Evolutionary conservation across 2,888 invertebrate species (phyloP), one percentile per base, ranked within the genome.

Genomic region (Phasia obesa): DNA sequence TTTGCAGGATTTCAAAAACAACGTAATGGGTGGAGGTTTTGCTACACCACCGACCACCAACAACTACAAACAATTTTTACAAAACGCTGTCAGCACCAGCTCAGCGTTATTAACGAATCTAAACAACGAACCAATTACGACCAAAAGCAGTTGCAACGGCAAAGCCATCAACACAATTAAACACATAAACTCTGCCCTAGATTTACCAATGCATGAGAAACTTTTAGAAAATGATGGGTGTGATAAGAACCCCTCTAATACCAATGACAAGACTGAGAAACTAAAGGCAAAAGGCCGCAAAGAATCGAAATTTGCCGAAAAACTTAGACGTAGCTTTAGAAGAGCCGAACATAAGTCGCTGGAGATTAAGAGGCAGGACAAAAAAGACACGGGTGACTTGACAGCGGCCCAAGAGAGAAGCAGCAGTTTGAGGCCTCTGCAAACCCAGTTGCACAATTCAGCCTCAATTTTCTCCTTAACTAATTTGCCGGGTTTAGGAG

Each of bases 1-100:
- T 70, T 76, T 84, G 79, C 76, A 75, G 76, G 76, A 79, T 81
- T 82, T 81, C 81, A 84, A 85, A 27, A 17, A 38, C 19, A 67
- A 85, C 89, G 90, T 90, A 87, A 91, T 91, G 90, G 90, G 90
- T 87, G 90, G 90, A 86, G 89, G 90, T 86, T 89, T 90, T 87
- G 87, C 87, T 85, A 88, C 88, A 86, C 88, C 88, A 49, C 88
- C 88, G 85, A 84, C 87, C 83, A 84, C 87, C 83, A 84, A 84
- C 38, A 67, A 62, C 57, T 70, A 60, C 38, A 83, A 77, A 77
- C 53, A 82, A 74, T 76, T 74, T 62, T n/a, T 75, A 60, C 75
- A 76, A 31, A 78, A 75, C 82, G 85, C 82, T 79, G 78, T 73
- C 5, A 31, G 73, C 42, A 73, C 53, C 23, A 60, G 44, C 51